phyloP scores from a whole-genome alignment of 2,888 invertebrate genomes.

The Oithona nana region DNA sequence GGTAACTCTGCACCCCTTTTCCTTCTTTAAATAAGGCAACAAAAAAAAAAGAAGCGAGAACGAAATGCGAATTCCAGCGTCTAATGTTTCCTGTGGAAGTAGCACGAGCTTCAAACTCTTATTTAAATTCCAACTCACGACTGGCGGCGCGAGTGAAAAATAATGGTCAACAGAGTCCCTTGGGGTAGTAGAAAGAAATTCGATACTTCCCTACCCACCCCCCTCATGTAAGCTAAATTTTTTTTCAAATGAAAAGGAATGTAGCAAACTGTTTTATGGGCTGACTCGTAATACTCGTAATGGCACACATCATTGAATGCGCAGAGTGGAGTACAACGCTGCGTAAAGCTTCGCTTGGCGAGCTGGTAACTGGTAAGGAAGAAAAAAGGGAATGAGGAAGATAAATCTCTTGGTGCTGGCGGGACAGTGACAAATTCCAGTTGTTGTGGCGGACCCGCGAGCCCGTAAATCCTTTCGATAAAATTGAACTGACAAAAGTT shows the following conservation, averaged over 20 bases:
- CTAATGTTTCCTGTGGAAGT: no score
- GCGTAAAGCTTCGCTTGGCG: no score
- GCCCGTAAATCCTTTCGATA: background rate
- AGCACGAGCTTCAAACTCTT: background rate
- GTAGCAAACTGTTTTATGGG: no score
- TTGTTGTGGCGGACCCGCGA: background rate
- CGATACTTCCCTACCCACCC: background rate
- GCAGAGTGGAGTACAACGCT: no score
- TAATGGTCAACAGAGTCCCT: background rate
- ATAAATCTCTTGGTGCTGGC: no score
- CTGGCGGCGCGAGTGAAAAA: background rate
- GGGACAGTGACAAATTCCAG: background rate
- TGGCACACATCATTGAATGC: no score
- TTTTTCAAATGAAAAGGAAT: no score
- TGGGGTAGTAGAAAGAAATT: background rate
- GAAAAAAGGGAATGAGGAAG: background rate
- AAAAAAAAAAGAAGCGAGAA: no score
- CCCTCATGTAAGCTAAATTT: no score
- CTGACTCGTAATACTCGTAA: no score
- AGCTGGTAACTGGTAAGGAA: background rate
- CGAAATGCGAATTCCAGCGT: no score
- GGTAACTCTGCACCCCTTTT: background rate
- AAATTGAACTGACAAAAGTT: background rate
- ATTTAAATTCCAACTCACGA: background rate
- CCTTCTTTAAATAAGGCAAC: background rate